Evolutionary conservation across 2,113 vertebrate species (phyloP).

Genomic region (Pholis gunnellus): DNA sequence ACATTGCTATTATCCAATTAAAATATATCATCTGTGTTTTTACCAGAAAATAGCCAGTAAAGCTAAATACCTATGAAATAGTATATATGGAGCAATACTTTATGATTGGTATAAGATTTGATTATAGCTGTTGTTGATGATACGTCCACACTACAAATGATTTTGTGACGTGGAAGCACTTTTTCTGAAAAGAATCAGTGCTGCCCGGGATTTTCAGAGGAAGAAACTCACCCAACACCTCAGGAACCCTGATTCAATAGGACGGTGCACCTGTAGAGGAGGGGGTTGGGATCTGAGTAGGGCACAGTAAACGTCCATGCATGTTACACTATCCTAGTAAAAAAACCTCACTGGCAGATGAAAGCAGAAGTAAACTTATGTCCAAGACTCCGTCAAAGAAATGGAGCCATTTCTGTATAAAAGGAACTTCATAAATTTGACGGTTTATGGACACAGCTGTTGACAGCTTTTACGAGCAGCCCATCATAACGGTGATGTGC

Average conservation of each 20-base stretch:
- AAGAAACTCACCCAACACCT: background rate
- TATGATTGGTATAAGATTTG: background rate
- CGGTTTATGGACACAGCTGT: background rate
- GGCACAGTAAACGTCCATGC: background rate
- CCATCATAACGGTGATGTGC: background rate
- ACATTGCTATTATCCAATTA: background rate
- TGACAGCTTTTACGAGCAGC: background rate
- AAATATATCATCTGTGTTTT: background rate
- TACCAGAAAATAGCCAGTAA: background rate
- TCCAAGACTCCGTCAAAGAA: background rate
- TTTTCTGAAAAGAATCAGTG: background rate
- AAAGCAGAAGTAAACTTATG: constrained; percentile 1
- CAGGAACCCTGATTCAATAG: background rate
- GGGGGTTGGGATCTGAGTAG: background rate
- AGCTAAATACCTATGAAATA: background rate
- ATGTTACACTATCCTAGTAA: background rate
- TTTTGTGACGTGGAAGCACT: background rate
- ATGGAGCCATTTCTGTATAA: background rate
- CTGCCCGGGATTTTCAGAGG: background rate
- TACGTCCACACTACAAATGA: background rate
- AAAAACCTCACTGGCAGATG: constrained; percentile 16
- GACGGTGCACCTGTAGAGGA: background rate
- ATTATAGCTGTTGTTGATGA: background rate
- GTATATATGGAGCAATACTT: background rate
- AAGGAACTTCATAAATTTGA: background rate